Conservation (phyloP, 2,888 invertebrate species). For the Orthonychiurus folsomi region DNA sequence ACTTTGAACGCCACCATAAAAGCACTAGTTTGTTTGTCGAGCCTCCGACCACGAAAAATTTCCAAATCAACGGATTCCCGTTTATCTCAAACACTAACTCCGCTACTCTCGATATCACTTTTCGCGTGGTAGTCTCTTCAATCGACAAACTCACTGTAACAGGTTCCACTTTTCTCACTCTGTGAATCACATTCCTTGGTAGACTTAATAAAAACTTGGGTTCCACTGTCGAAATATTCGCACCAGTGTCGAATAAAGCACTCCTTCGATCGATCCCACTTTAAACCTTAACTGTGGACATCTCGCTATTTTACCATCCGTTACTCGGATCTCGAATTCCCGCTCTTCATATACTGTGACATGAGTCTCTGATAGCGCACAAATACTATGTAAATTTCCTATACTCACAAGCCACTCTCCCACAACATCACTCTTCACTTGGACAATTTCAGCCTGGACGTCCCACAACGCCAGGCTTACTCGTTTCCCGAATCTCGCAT, state of each 20-base stretch:
- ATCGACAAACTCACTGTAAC: not conserved
- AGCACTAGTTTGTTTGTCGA: not conserved
- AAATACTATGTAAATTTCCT: too few species aligned
- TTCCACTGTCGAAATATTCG: not conserved
- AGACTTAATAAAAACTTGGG: not conserved
- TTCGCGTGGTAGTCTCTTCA: not conserved
- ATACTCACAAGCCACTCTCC: too few species aligned
- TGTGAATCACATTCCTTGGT: not conserved
- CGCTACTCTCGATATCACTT: not conserved
- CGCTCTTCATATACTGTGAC: too few species aligned
- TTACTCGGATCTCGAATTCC: too few species aligned
- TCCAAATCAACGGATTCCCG: not conserved
- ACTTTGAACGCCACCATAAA: too few species aligned
- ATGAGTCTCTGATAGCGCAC: too few species aligned
- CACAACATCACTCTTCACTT: too few species aligned
- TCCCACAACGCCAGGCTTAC: not conserved
- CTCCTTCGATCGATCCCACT: too few species aligned
- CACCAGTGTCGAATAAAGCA: not conserved
- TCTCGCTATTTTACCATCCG: too few species aligned
- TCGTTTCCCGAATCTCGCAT: not conserved
- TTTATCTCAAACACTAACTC: not conserved
- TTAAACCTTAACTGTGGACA: too few species aligned
- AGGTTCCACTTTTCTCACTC: not conserved
- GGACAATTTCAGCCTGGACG: not conserved
- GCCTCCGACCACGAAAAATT: not conserved